A percentile compares a stretch with the other conserved stretches of the same genome.
These are phyloP conservation scores for Harpagifer antarcticus DNA, from an alignment of 2,797 vertebrate genomes.

Conservation along the genomic window DNA sequence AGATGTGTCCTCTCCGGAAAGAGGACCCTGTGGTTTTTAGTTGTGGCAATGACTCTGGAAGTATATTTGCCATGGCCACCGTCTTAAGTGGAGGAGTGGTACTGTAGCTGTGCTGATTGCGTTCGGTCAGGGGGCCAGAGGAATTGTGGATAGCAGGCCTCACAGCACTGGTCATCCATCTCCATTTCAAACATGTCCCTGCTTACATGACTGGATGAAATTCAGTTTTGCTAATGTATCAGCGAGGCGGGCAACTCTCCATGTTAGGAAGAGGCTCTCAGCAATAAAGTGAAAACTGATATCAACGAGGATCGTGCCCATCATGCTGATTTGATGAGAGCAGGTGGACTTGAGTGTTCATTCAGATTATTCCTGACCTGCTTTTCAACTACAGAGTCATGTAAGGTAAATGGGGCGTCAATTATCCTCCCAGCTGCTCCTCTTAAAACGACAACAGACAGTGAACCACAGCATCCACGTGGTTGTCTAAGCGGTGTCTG, in stretches of 20 bases:
- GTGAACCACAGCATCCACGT: constrained; percentile 26
- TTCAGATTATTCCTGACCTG: constrained; percentile 51
- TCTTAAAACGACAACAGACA: constrained; percentile 33
- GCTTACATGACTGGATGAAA: constrained; percentile 47
- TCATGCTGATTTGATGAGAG: constrained; percentile 54
- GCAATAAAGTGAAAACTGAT: constrained; percentile 45
- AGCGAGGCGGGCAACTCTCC: constrained; percentile 20
- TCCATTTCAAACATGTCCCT: constrained; percentile 70
- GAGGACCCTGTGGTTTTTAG: constrained; percentile 55
- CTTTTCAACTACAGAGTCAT: constrained; percentile 29
- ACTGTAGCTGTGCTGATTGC: constrained; percentile 49
- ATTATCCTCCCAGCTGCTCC: constrained; percentile 48
- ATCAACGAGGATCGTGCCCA: constrained; percentile 35
- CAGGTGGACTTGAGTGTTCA: constrained; percentile 32
- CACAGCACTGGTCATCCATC: constrained; percentile 74
- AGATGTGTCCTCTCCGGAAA: constrained; percentile 49
- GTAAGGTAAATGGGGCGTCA: constrained; percentile 43
- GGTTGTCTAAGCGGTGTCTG: constrained; percentile 28
- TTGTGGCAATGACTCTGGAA: constrained; percentile 53
- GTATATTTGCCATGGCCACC: constrained; percentile 73
- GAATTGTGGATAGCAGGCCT: constrained; percentile 75
- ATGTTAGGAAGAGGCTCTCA: constrained; percentile 45
- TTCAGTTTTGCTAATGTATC: constrained; percentile 46
- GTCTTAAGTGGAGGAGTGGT: constrained; percentile 55
- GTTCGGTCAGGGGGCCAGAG: constrained; percentile 60